These are phyloP conservation scores for Arenaria interpres DNA, from an alignment of 2,113 vertebrate genomes.

Conservation along the genomic window DNA sequence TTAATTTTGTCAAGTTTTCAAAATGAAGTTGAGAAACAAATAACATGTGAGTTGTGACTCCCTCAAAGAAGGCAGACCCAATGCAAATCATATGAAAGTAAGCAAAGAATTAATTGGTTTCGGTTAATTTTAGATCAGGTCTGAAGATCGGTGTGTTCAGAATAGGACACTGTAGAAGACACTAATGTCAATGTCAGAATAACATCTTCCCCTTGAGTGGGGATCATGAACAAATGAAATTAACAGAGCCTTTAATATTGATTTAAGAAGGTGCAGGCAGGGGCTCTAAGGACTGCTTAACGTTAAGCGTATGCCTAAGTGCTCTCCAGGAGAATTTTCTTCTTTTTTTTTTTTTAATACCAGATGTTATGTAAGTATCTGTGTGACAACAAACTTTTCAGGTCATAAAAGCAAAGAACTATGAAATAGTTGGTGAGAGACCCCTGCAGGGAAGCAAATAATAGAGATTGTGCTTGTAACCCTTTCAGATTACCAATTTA, in stretches of 20 bases:
- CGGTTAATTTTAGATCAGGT: neutral
- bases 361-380: neutral
- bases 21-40: neutral
- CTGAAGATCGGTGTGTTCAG: neutral
- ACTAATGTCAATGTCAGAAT: neutral
- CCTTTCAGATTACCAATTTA: neutral
- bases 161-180: neutral
- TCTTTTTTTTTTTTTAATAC: neutral
- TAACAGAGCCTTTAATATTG: slow-evolving; percentile 23
- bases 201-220: neutral
- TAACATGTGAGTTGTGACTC: neutral
- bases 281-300: neutral
- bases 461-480: neutral
- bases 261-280: slow-evolving; percentile 2
- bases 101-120: neutral
- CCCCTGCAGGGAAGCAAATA: neutral
- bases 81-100: neutral
- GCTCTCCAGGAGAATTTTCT: neutral
- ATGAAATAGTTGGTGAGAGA: neutral
- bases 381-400: neutral
- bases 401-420: neutral
- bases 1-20: neutral
- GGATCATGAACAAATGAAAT: slow-evolving; percentile 17
- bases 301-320: neutral
- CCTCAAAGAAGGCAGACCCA: neutral